phyloP scores from a whole-genome alignment of 2,113 vertebrate genomes.

The Boulengeromyrus knoepffleri region DNA sequence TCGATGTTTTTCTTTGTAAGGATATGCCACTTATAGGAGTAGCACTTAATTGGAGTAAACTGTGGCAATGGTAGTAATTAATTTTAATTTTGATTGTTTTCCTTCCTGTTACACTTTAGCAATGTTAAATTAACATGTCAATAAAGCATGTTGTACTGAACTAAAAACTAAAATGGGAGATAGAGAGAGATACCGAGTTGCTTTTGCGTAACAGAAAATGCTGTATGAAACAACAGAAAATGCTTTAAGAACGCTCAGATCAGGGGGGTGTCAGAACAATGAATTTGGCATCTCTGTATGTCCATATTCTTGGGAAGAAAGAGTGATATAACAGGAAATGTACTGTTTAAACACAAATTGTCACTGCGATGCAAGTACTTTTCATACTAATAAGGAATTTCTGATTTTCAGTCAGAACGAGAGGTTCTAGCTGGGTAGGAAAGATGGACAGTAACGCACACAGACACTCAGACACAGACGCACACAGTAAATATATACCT shows the following conservation, averaged over 20 bases:
- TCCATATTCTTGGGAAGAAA: background rate
- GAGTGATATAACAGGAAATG: background rate
- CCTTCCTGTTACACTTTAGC: background rate
- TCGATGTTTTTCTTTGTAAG: background rate
- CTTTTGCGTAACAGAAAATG: background rate
- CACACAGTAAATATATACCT: background rate
- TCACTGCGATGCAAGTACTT: background rate
- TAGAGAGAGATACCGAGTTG: background rate
- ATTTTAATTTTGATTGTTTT: background rate
- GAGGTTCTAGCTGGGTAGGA: background rate
- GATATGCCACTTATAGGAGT: background rate
- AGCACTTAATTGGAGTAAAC: background rate
- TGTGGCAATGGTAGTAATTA: background rate
- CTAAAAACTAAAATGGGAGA: background rate
- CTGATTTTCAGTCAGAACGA: background rate
- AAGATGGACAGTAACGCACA: background rate
- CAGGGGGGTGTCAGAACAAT: background rate
- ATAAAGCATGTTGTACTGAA: background rate
- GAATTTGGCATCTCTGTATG: background rate
- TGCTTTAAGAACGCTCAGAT: background rate
- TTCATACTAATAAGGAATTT: background rate
- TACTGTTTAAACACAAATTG: background rate
- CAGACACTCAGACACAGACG: background rate
- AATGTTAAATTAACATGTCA: background rate
- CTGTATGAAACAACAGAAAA: background rate